A percentile compares a stretch with the other conserved stretches of the same genome.
Evolutionary conservation across 2,113 vertebrate genomes (phyloP).

Genomic region (Misgurnus anguillicaudatus): DNA sequence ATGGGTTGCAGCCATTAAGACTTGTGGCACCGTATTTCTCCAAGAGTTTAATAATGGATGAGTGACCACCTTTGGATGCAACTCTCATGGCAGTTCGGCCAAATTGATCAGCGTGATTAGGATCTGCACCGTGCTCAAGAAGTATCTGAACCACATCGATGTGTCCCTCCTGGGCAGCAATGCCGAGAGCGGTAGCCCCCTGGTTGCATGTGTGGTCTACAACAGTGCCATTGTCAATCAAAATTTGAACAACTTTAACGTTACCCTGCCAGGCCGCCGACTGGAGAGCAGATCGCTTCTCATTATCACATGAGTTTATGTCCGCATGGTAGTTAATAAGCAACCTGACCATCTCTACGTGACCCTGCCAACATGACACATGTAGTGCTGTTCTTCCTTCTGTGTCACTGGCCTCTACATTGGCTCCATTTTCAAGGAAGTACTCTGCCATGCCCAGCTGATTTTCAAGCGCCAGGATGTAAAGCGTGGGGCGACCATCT

Average conservation of each 20-base stretch:
- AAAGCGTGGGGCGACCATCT: constrained; percentile 93
- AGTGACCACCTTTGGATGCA: constrained; percentile 95
- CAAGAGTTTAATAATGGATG: constrained; percentile 89
- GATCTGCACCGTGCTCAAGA: constrained; percentile 91
- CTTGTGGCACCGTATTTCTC: constrained; percentile 92
- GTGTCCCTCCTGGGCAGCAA: constrained; percentile 98
- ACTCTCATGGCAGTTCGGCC: constrained; percentile 96
- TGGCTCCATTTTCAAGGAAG: constrained; percentile 92
- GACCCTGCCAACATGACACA: constrained; percentile 98
- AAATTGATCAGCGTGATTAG: constrained; percentile 96
- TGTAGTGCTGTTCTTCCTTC: constrained; percentile 96
- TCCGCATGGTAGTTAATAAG: constrained; percentile 89
- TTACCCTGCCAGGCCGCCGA: constrained; percentile 98
- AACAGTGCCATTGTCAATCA: constrained; percentile 86
- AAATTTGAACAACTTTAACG: constrained; percentile 86
- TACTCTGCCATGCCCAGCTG: constrained; percentile 95
- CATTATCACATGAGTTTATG: constrained; percentile 92
- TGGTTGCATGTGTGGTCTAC: constrained; percentile 98
- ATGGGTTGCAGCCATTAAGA: constrained; percentile 89
- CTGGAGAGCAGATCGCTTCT: constrained; percentile 93
- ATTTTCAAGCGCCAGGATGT: constrained; percentile 95
- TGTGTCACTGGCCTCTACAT: constrained; percentile 89
- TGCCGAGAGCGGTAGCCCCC: constrained; percentile 94
- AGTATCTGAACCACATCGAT: constrained; percentile 91
- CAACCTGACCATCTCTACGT: constrained; percentile 91